Evolutionary conservation across 2,113 vertebrate genomes (phyloP).

Genomic region (Corynorhinus townsendii): DNA sequence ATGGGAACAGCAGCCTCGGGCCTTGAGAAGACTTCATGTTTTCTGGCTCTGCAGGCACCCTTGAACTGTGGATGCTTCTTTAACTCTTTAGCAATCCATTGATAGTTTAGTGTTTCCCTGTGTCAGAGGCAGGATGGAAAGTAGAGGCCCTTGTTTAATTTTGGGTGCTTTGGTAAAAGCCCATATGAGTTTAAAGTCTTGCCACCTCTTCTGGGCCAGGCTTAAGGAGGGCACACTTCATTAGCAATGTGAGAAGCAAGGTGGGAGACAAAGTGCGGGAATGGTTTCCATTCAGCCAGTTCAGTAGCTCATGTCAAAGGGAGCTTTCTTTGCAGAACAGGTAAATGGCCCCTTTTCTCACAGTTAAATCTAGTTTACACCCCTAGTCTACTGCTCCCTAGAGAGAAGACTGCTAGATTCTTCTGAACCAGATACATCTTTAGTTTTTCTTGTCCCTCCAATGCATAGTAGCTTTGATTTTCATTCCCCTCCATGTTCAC

Average conservation of each 20-base stretch:
- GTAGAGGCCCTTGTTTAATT: constrained; percentile 42
- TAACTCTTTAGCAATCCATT: constrained; percentile 48
- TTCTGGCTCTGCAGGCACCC: neutral
- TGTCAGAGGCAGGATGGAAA: constrained; percentile 65
- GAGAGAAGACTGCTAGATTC: constrained; percentile 40
- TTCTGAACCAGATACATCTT: constrained; percentile 43
- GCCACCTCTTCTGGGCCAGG: neutral
- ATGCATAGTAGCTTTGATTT: constrained; percentile 59
- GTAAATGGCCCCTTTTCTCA: neutral
- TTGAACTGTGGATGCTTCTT: constrained; percentile 50
- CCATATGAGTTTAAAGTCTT: neutral
- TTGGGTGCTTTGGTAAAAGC: neutral
- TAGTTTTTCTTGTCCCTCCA: constrained; percentile 22
- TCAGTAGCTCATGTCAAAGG: neutral
- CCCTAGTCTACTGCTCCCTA: neutral
- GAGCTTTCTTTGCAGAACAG: neutral
- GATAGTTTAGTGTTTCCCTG: constrained; percentile 11
- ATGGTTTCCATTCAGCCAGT: neutral
- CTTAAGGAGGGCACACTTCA: constrained; percentile 77
- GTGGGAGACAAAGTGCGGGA: neutral
- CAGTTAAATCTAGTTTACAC: constrained; percentile 41
- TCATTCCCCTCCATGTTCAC: constrained; percentile 34
- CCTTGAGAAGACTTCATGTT: constrained; percentile 14
- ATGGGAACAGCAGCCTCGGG: neutral
- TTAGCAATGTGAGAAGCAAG: constrained; percentile 44